A percentile compares a stretch with the other conserved stretches of the same genome.
Conservation (phyloP, 2,797 vertebrate genomes). For the Etheostoma nigrum region DNA sequence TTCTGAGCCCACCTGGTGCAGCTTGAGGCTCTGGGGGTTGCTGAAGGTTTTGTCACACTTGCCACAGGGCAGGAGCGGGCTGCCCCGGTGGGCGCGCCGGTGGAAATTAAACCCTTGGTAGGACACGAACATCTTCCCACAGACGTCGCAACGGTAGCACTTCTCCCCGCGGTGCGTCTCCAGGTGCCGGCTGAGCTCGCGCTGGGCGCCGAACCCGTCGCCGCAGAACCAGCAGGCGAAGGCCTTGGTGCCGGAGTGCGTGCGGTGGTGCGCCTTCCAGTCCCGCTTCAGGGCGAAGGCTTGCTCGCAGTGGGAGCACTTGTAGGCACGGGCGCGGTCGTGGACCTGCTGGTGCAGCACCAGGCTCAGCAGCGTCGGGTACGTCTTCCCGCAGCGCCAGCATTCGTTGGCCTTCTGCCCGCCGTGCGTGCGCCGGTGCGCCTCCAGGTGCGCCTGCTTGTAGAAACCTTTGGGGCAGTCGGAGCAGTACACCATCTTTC, state of each 20-base stretch:
- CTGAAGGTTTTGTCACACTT: constrained; percentile 68
- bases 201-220: constrained; percentile 58
- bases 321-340: constrained; percentile 53
- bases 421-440: constrained; percentile 56
- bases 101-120: constrained; percentile 76
- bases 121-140: constrained; percentile 73
- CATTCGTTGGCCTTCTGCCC: constrained; percentile 67
- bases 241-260: constrained; percentile 69
- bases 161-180: constrained; percentile 59
- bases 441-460: constrained; percentile 68
- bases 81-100: constrained; percentile 47
- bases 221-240: constrained; percentile 77
- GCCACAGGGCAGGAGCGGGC: constrained; percentile 52
- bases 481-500: constrained; percentile 69
- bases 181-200: constrained; percentile 54
- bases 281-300: constrained; percentile 72
- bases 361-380: constrained; percentile 66
- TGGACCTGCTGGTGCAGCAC: constrained; percentile 74
- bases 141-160: constrained; percentile 66
- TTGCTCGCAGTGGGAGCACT: constrained; percentile 68
- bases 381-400: constrained; percentile 72
- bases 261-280: constrained; percentile 75
- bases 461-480: constrained; percentile 68
- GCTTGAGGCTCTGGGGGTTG: constrained; percentile 71
- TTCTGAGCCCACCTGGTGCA: constrained; percentile 51